Evolutionary conservation across 2,113 vertebrate species (phyloP), one percentile per base, ranked within the genome.

Genomic region (Leucosticte australis): DNA sequence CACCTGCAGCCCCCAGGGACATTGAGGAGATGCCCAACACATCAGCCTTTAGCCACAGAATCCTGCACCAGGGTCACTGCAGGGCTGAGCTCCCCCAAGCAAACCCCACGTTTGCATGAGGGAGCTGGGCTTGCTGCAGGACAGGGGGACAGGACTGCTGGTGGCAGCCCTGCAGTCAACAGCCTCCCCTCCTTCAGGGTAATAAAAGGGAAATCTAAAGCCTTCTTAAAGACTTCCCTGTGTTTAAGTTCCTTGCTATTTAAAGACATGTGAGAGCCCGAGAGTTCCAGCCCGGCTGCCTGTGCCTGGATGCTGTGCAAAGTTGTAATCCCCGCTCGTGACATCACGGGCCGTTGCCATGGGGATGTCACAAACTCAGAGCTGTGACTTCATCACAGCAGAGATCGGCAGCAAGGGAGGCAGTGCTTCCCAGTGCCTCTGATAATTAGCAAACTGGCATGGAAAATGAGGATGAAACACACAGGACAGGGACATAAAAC

Each of bases 291-390:
- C 55, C 68, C 7, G 3, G 14, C 85, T 70, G 90, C 67, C 81
- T 65, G 67, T 7, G 49, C 63, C 67, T 76, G 53, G 81, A 67
- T 85, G 71, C 53, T 62, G 84, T 10, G 3, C 37, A 59, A 93
- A 93, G 86, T 88, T 92, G 88, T 92, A 95, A 95, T 94, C 94
- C 95, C 85, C 9, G 3, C 82, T 44, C 33, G 83, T 96, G 97
- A 97, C 85, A 95, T 94, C 94, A 96, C 19, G 0, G 52, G 47
- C 83, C 0, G 94, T 98, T 97, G 92, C 97, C 94, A 96, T 96
- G 91, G 97, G 73, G 94, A 98, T 96, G 50, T 92, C 95, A 95
- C 96, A 97, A 96, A 95, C 96, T 46, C 78, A 69, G 86, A 37
- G 1, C 52, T 64, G 67, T 87, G 96, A 96, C 95, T 97, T 96